Conservation (phyloP, 1,140 invertebrate genomes). For the Meloidogyne hapla region DNA sequence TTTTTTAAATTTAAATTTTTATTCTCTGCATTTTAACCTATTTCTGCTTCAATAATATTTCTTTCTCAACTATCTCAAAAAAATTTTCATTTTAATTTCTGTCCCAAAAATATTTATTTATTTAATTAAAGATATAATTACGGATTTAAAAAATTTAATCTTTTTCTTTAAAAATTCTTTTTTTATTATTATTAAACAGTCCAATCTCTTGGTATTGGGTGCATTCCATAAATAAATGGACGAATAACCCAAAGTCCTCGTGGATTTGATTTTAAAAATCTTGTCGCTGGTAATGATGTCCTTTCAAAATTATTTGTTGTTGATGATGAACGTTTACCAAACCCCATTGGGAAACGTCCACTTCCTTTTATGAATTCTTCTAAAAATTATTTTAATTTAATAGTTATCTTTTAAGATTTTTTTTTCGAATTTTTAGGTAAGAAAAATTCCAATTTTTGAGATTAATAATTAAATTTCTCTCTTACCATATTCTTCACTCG, state of each 20-base stretch:
- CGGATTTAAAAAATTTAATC: too few relatives aligned
- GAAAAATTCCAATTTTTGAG: neutral
- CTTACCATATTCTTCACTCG: conserved; percentile 15
- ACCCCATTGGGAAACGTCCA: conserved; percentile 8
- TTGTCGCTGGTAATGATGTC: neutral
- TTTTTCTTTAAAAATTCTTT: neutral
- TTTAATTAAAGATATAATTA: too few relatives aligned
- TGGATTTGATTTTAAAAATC: neutral
- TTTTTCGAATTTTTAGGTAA: too few relatives aligned
- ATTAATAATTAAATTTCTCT: neutral
- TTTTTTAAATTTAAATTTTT: too few relatives aligned
- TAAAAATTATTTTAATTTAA: neutral
- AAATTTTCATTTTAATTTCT: too few relatives aligned
- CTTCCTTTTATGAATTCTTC: conserved; percentile 15
- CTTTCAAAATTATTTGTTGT: neutral
- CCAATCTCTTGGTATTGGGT: neutral
- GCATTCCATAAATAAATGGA: neutral
- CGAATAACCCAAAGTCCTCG: neutral
- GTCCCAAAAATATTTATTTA: too few relatives aligned
- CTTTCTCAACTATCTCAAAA: too few relatives aligned
- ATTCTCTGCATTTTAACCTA: too few relatives aligned
- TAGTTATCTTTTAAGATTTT: too few relatives aligned
- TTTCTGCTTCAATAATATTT: too few relatives aligned
- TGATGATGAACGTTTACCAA: neutral
- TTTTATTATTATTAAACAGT: neutral